Percentiles rank a stretch among this genome's conserved stretches.
Conservation (phyloP, 2,888 invertebrate species). For the Suillia variegata region DNA sequence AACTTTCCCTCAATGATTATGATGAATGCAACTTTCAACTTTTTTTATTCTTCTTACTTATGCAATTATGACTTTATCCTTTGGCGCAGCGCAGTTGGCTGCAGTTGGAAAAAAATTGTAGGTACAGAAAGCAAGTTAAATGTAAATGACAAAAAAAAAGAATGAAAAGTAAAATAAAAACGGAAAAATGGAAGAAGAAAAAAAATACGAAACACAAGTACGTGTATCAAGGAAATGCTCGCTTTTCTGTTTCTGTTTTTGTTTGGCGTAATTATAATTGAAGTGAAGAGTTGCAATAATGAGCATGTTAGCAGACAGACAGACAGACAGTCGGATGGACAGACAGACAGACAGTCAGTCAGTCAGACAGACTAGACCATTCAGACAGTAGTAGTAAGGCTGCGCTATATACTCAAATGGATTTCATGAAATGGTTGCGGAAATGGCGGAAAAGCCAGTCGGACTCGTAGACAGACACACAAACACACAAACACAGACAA, state of each 20-base stretch:
- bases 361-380: too few species aligned
- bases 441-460: neutral
- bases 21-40: slow-evolving; percentile 3
- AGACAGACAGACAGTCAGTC: slow-evolving; percentile 1
- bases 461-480: neutral
- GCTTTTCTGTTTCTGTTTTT: slow-evolving; percentile 24
- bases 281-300: slow-evolving; percentile 50
- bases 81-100: neutral
- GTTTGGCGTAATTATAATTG: slow-evolving; percentile 53
- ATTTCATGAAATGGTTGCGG: neutral
- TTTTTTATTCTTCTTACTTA: neutral
- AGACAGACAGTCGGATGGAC: too few species aligned
- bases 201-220: neutral
- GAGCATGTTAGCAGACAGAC: slow-evolving; percentile 51
- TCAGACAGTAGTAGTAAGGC: too few species aligned
- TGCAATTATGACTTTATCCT: neutral
- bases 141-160: too few species aligned
- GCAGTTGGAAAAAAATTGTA: too few species aligned
- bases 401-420: too few species aligned
- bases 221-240: neutral
- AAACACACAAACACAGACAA: neutral
- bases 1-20: neutral
- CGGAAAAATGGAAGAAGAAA: neutral
- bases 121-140: too few species aligned
- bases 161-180: neutral